Evolutionary conservation across 2,113 vertebrate genomes (phyloP), one percentile per base, ranked within the genome.

Genomic region (Telmatochromis sp.): DNA sequence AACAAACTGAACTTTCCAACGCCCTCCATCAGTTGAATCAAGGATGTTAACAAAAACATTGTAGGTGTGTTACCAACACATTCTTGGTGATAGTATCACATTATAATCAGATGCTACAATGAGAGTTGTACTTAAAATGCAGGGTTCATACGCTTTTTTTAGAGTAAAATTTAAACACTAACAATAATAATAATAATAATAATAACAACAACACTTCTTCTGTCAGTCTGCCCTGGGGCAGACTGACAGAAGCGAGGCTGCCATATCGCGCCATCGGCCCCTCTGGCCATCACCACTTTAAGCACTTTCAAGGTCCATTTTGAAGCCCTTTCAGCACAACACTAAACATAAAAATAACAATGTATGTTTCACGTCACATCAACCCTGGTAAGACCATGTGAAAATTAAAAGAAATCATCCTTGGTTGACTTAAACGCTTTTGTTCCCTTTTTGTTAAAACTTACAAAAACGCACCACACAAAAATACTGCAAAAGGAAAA

Each of bases 21-120:
- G 0, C 28, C 28, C 0, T 33, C 57, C 28, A 60, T 60, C 0
- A 60, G 26, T 31, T 31, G 57, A 60, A 31, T 60, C 57, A 60
- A 60, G 0, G 57, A 60, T 17, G 57, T 60, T 4, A 58, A 58
- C 57, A 58, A 58, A 58, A 31, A 58, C 57, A 58, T 58, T 58
- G 26, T 58, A 17, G 8, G 57, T 58, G 55, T 58, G 57, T 58
- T 28, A 5, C 23, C 54, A 57, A 26, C 21, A 57, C 54, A 26
- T 57, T 26, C 54, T 14, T 58, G 57, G 57, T 31, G 26, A 58
- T 58, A 17, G 55, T 58, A 31, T 58, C 26, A 31, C 55, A 58
- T 58, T 58, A 58, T 31, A 31, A 58, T 58, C 26, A 58, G 26
- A 58, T 58, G 26, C 57, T 58, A 58, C 3, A 58, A 58, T 31